A percentile compares a stretch with the other conserved stretches of the same genome.
Conservation (phyloP, 1,140 invertebrate genomes). For the Choristoneura fumiferana region DNA sequence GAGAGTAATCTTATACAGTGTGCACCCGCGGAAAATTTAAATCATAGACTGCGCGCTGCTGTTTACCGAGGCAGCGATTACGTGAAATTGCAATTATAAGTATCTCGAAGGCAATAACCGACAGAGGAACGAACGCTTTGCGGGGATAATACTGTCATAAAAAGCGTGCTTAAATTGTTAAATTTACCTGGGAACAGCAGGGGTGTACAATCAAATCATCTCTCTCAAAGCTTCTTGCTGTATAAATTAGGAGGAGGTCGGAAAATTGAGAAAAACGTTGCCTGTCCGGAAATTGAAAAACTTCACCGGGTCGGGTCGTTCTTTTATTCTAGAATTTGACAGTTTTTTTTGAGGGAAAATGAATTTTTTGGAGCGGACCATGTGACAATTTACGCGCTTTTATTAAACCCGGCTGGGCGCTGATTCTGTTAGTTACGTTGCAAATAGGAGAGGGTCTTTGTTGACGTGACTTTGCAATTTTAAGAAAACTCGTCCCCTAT, state of each 20-base stretch:
- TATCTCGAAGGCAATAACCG: conserved; percentile 49
- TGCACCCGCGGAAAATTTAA: conserved; percentile 8
- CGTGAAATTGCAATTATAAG: conserved; percentile 54
- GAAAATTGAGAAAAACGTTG: conserved; percentile 67
- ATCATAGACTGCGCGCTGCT: conserved; percentile 28
- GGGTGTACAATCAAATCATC: conserved; percentile 65
- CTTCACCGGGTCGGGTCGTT: conserved; percentile 46
- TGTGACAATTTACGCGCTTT: conserved; percentile 51
- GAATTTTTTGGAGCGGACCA: conserved; percentile 42
- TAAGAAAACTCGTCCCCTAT: conserved; percentile 9
- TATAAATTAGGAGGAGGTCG: conserved; percentile 66
- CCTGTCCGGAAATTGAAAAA: conserved; percentile 73
- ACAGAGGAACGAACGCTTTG: conserved; percentile 37
- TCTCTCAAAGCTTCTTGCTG: conserved; percentile 60
- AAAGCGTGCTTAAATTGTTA: conserved; percentile 67
- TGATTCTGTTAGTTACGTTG: conserved; percentile 15
- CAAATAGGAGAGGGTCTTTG: conserved; percentile 13
- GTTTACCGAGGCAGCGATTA: conserved; percentile 46
- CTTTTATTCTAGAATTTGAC: conserved; percentile 64
- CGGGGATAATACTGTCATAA: conserved; percentile 59
- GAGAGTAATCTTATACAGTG: background rate
- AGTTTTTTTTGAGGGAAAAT: conserved; percentile 53
- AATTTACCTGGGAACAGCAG: conserved; percentile 67
- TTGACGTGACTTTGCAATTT: conserved; percentile 18
- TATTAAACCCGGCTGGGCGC: conserved; percentile 27